phyloP scores from a whole-genome alignment of 1,140 invertebrate species.

The Megalopta genalis region DNA sequence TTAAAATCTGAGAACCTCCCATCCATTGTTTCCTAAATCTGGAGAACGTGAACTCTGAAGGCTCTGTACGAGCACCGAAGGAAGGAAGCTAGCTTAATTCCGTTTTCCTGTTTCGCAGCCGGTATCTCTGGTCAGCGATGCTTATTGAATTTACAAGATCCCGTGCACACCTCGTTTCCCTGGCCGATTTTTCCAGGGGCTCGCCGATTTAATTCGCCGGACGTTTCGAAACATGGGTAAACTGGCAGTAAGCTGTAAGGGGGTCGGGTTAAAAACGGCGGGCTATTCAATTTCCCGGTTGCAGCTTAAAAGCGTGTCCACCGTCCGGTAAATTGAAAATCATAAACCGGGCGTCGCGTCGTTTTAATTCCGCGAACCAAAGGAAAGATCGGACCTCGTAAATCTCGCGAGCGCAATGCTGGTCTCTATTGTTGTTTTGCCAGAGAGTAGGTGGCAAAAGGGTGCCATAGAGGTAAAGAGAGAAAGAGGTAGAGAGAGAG shows the following conservation, averaged over 20 bases:
- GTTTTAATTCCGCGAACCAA: constrained; percentile 53
- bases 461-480: too few relatives aligned
- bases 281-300: constrained; percentile 34
- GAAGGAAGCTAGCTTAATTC: too few relatives aligned
- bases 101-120: too few relatives aligned
- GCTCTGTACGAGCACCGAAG: too few relatives aligned
- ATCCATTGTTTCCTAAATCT: too few relatives aligned
- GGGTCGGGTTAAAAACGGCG: background rate
- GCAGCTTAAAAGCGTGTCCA: constrained; percentile 48
- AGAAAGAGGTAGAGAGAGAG: too few relatives aligned
- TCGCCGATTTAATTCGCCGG: background rate
- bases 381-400: constrained; percentile 55
- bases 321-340: constrained; percentile 65
- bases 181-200: background rate
- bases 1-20: too few relatives aligned
- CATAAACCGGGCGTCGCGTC: constrained; percentile 48
- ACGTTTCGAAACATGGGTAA: background rate
- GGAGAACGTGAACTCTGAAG: too few relatives aligned
- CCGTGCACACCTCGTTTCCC: too few relatives aligned
- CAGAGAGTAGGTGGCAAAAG: background rate
- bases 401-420: constrained; percentile 50
- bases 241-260: background rate
- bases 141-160: background rate
- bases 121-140: background rate
- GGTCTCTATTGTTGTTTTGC: background rate